Percentiles rank a stretch among this genome's conserved stretches.
These are phyloP conservation scores for mouse (Mus musculus) DNA, from an alignment of 2,113 vertebrate genomes.

Conservation along the genomic window GRCm39 chr8:73920001-73920500, in stretches of 20 bases:
- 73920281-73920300: fast-evolving
- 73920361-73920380: background rate
- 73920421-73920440: too few relatives aligned
- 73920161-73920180: background rate
- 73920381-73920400: background rate
- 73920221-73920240: fast-evolving
- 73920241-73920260: background rate
- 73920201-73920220: background rate
- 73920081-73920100: background rate
- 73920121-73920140: background rate
- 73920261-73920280: too few relatives aligned
- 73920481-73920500: background rate
- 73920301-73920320: fast-evolving
- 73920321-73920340: background rate
- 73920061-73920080: background rate
- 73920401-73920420: background rate
- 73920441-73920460: fast-evolving
- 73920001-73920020: background rate
- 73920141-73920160: background rate
- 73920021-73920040: background rate
- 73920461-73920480: background rate
- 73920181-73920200: background rate
- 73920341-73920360: background rate
- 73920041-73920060: background rate
- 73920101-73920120: background rate